Percentiles rank a stretch among this genome's conserved stretches.
Conservation (phyloP, 2,113 vertebrate genomes). For the Macrotis lagotis region DNA sequence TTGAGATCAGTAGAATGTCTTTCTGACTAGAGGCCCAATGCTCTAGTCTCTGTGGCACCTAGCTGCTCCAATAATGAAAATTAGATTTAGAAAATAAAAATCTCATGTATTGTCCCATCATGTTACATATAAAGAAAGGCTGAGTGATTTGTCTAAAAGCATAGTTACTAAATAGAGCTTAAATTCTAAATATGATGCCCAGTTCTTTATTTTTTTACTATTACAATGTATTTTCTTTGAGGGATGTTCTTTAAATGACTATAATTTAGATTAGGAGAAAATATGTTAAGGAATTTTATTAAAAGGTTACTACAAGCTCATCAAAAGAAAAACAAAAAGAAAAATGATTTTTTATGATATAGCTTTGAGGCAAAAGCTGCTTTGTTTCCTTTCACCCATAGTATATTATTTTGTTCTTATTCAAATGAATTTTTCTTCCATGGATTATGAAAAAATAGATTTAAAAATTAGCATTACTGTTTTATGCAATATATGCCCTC, state of each 20-base stretch:
- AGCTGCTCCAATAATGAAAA: not conserved
- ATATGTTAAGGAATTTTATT: not conserved
- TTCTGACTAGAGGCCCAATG: not conserved
- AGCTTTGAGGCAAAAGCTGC: not conserved
- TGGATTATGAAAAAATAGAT: not conserved
- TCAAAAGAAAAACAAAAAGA: not conserved
- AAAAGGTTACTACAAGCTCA: not conserved
- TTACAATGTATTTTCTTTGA: not conserved
- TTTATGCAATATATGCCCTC: not conserved
- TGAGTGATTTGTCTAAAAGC: not conserved
- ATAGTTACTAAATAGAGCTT: not conserved
- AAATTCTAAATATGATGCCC: not conserved
- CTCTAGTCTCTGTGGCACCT: not conserved
- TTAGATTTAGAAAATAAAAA: not conserved
- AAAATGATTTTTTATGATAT: not conserved
- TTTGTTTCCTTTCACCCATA: not conserved
- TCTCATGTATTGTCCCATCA: not conserved
- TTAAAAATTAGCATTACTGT: not conserved
- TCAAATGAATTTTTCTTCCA: not conserved
- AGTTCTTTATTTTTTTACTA: not conserved
- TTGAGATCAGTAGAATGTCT: not conserved
- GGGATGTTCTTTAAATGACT: not conserved
- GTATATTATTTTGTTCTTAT: not conserved
- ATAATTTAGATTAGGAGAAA: not conserved
- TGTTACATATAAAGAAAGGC: not conserved